Conservation (phyloP, 1,140 invertebrate species). For the Antheraea mylitta region DNA sequence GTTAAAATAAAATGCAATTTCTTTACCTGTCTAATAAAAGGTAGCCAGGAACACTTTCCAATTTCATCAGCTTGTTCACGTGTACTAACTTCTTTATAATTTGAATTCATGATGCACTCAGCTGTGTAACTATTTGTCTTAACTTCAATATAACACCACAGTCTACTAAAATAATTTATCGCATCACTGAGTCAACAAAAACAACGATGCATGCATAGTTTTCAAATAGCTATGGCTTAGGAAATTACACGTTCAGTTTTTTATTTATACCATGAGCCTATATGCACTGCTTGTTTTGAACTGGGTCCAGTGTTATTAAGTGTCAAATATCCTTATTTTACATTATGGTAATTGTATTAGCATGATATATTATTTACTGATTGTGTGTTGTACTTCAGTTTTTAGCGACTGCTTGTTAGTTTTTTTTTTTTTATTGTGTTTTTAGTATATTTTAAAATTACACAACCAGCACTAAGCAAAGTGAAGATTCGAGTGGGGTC, state of each 20-base stretch:
- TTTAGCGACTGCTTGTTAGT: background rate
- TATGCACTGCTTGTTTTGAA: constrained; percentile 6
- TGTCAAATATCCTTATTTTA: constrained; percentile 9
- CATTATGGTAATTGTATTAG: constrained; percentile 13
- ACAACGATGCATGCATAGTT: background rate
- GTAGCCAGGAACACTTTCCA: constrained; percentile 12
- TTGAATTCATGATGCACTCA: constrained; percentile 12
- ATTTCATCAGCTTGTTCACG: constrained; percentile 6
- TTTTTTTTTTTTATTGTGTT: background rate
- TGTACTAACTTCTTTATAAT: constrained; percentile 13
- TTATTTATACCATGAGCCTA: constrained; percentile 1
- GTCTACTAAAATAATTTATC: background rate
- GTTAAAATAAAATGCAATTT: background rate
- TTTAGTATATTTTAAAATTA: background rate
- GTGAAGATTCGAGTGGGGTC: constrained; percentile 10
- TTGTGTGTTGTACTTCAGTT: background rate
- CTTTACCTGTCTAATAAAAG: constrained; percentile 14
- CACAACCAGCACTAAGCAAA: constrained; percentile 7
- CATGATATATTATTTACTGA: background rate
- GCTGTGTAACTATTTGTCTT: background rate
- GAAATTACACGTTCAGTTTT: constrained; percentile 6
- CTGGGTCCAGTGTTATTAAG: background rate
- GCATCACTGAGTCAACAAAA: background rate
- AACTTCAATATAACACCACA: background rate
- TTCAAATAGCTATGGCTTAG: background rate